Evolutionary conservation across 2,797 vertebrate species (phyloP), one percentile per base, ranked within the genome.

Genomic region (Premnoplex brunnescens): DNA sequence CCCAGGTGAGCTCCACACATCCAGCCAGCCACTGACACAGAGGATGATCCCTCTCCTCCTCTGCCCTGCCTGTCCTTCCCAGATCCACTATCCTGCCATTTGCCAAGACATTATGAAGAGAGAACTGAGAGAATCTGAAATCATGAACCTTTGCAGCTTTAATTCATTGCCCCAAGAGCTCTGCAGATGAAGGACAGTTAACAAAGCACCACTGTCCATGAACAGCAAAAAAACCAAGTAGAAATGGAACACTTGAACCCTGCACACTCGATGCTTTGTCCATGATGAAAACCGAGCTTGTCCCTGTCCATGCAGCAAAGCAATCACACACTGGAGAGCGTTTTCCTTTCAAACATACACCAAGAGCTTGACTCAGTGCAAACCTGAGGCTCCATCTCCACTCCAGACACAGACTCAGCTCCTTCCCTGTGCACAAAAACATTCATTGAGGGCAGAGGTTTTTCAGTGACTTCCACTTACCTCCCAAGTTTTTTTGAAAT

Each of bases 371-470:
- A 8, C 64, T 19, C 14, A 2, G 62, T 56, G 44, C 78, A 20
- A 12, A 18, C 18, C 72, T 3, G 0, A 5, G 44, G 55, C 60
- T 16, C 10, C 41, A 18, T 44, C 64, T 7, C 67, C 17, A 0
- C 46, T 32, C 30, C 43, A 28, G 82, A 7, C 1, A 1, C n/a
- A 11, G 79, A 22, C 49, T 66, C 19, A 7, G 52, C 32, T 34
- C 59, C 55, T 49, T 8, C 48, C 43, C 18, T 3, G 1, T 0
- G 14, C 3, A 3, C 6, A 2, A 2, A 14, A 48, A 4, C n/a
- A 0, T 3, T 4, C 36, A 2, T 44, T 2, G 39, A 23, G 14
- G 41, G 52, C 41, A 59, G 10, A 14, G n/a, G 6, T 32, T 60
- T 9, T 27, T 13, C 22, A 1, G 1, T 6, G 17, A 10, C 44